Evolutionary conservation across 2,113 vertebrate genomes (phyloP).

Genomic region (Oriolus oriolus): DNA sequence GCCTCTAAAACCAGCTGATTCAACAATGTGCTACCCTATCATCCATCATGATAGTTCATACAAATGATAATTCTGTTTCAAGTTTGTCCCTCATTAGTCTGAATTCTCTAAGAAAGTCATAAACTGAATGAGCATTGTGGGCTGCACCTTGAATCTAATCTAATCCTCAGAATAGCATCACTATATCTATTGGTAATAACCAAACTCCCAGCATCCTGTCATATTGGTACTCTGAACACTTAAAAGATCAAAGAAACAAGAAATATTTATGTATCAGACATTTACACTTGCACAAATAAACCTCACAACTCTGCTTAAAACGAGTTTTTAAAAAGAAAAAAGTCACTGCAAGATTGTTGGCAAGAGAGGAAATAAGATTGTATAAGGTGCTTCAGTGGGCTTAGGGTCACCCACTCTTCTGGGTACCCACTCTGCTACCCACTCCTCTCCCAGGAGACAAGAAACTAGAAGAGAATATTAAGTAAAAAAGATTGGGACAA

Average conservation of each 20-base stretch:
- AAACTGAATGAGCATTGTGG: not conserved
- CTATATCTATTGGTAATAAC: not conserved
- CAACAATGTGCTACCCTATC: not conserved
- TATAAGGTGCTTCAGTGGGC: not conserved
- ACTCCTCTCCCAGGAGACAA: not conserved
- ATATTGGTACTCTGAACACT: not conserved
- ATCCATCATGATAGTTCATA: not conserved
- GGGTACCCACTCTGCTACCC: not conserved
- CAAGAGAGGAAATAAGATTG: not conserved
- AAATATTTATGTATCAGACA: not conserved
- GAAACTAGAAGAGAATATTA: not conserved
- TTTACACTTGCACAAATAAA: not conserved
- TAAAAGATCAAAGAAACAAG: not conserved
- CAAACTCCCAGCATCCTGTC: not conserved
- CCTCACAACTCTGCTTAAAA: not conserved
- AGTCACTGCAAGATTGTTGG: not conserved
- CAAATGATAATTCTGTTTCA: not conserved
- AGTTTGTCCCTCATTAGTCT: not conserved
- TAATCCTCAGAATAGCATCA: not conserved
- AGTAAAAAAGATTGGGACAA: not conserved
- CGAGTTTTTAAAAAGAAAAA: not conserved
- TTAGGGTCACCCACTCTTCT: not conserved
- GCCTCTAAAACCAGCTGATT: not conserved
- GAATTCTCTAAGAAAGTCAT: not conserved
- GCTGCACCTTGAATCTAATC: not conserved